Evolutionary conservation across 2,797 vertebrate species (phyloP).

Genomic region (Acipenser oxyrinchus): DNA sequence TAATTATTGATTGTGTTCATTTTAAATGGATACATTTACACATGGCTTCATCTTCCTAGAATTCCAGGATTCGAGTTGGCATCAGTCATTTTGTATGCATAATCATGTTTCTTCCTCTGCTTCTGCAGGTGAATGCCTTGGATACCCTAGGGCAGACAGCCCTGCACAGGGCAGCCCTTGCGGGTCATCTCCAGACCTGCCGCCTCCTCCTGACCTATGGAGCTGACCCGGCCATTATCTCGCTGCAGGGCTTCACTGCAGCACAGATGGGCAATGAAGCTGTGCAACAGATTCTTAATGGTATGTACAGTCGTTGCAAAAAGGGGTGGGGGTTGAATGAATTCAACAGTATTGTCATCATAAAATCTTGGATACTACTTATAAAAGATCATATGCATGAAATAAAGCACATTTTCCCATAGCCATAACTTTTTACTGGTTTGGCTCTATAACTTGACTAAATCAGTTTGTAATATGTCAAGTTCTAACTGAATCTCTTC

Average conservation of each 20-base stretch:
- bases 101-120: not conserved
- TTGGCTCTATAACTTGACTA: too few relatives aligned
- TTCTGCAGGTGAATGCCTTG: constrained; percentile 80
- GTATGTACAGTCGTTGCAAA: constrained; percentile 43
- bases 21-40: constrained; percentile 22
- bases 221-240: constrained; percentile 84
- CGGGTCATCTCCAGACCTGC: constrained; percentile 89
- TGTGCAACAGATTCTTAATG: constrained; percentile 89
- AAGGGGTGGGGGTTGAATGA: too few relatives aligned
- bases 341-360: too few relatives aligned
- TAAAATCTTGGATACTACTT: too few relatives aligned
- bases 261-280: constrained; percentile 94
- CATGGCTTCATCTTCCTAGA: not conserved
- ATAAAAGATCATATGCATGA: too few relatives aligned
- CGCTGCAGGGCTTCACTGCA: constrained; percentile 92
- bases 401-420: too few relatives aligned
- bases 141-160: constrained; percentile 93
- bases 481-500: too few relatives aligned
- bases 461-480: too few relatives aligned
- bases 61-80: not conserved
- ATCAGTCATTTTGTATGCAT: not conserved
- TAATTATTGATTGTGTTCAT: constrained; percentile 33
- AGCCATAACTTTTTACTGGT: too few relatives aligned
- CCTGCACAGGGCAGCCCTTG: constrained; percentile 81
- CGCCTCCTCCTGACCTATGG: constrained; percentile 83